Evolutionary conservation across 2,888 invertebrate genomes (phyloP).

Genomic region (Neuroscelio doddi): DNA sequence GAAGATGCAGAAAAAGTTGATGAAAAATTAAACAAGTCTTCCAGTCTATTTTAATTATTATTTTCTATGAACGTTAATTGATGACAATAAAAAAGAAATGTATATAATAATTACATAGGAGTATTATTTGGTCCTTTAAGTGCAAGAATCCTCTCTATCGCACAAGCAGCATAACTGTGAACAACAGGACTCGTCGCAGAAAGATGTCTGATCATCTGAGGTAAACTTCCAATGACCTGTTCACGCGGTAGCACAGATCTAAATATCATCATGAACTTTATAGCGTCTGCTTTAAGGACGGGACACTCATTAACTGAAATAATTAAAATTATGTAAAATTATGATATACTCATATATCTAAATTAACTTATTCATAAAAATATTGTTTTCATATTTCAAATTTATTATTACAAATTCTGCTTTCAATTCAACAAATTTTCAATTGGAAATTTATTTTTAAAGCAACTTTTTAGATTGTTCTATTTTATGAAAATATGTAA

Average conservation of each 20-base stretch:
- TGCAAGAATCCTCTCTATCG: conserved; percentile 89
- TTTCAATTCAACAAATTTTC: too few relatives aligned
- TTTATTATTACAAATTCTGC: too few relatives aligned
- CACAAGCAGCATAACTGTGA: conserved; percentile 95
- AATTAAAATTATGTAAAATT: too few relatives aligned
- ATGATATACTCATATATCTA: too few relatives aligned
- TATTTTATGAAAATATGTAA: too few relatives aligned
- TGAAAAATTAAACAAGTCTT: too few relatives aligned
- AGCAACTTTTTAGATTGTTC: too few relatives aligned
- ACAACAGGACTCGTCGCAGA: conserved; percentile 87
- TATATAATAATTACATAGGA: conserved; percentile 71
- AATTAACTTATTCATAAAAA: too few relatives aligned
- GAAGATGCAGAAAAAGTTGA: too few relatives aligned
- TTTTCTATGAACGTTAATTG: neutral
- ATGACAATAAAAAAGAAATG: neutral
- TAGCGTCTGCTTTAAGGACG: conserved; percentile 95
- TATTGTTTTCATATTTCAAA: too few relatives aligned
- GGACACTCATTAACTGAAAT: conserved; percentile 87
- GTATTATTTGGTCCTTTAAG: conserved; percentile 78
- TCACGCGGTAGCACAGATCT: conserved; percentile 90
- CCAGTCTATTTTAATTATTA: too few relatives aligned
- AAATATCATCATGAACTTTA: conserved; percentile 98
- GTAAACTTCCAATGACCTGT: conserved; percentile 82
- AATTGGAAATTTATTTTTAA: too few relatives aligned
- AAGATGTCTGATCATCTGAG: conserved; percentile 86